Base-by-base conservation (phyloP, 2,888 invertebrate species). In the Caenorhabditis afra region DNA sequence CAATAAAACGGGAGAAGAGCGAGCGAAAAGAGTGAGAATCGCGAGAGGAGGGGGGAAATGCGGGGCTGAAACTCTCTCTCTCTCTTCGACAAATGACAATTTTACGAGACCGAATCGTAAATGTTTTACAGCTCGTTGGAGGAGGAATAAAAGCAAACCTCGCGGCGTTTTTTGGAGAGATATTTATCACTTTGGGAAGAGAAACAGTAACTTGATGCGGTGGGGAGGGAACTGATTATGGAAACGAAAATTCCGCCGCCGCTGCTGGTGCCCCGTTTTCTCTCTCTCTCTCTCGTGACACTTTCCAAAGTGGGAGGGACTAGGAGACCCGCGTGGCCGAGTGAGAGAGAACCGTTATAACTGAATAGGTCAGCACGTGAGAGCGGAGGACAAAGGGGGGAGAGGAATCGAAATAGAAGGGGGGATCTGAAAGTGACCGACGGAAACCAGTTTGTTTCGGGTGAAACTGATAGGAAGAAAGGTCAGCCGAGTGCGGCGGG, bases 81-180 rank as follows among this genome's bases (percentile, higher is more conserved):
- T n/a, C n/a, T n/a, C 57, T 66, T 57, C n/a, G 18, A 58, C 35
- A 66, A 53, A 65, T 65, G 65, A 65, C 37, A 41, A 55, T 59
- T 68, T 68, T 58, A 68, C 67, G 67, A 68, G 67, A 64, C n/a
- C 39, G 66, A 47, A 66, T 57, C 66, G 57, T 66, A 57, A 49
- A 66, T n/a, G 53, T 66, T 62, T 66, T 47, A 66, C 47, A 47
- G 66, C 47, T 66, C 57, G 47, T 35, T 29, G 29, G 29, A 29
- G 29, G 29, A 29, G 29, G 45, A 47, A 44, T 45, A 47, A 47
- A 37, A 57, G 47, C 50, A 62, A 62, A 53, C 53, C 53, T 37
- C 53, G 35, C 37, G 53, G 53, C n/a, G n/a, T n/a, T 53, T 53
- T 41, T 53, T 18, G 16, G 37, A 7, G 29, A 7, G 29, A 55